Base-by-base conservation (phyloP, 2,888 invertebrate species). In the Thymelicus sylvestris region DNA sequence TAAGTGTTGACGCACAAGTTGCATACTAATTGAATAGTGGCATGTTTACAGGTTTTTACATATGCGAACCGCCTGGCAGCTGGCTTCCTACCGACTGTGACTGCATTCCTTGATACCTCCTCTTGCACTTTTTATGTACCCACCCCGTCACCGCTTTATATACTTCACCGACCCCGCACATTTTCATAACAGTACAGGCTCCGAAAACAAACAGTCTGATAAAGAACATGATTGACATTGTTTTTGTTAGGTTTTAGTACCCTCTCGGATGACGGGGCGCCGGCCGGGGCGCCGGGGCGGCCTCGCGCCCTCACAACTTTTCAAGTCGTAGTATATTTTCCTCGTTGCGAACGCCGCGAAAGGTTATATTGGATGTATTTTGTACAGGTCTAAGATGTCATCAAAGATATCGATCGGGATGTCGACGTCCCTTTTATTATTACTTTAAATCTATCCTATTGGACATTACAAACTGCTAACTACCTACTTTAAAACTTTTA, bases 11-110 rank as follows among this genome's bases (percentile, higher is more conserved):
- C 60, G 74, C 72, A 74, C 73, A 76, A 72, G 72, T 76, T 74
- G 75, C 72, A 74, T 75, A 63, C 59, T 48, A 47, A 19, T 8
- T 12, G 12, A 31, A 55, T 69, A 69, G 73, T 78, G 84, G 92
- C 92, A 92, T 92, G 92, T 87, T 89, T 89, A 88, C 89, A 89
- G 90, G 89, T 90, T 86, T 90, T 89, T 90, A 91, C 91, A 89
- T 86, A 73, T 74, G 73, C 71, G 66, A 63, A 73, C 65, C n/a
- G 48, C n/a, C n/a, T n/a, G 13, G 66, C 72, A n/a, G n/a, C 72
- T 72, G 73, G 71, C 74, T 72, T 72, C 59, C n/a, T 52, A 6
- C 52, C 31, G 38, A 41, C n/a, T 31, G 63, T 67, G 24, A 55
- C 8, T 24, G 55, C 55, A 55, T 61, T 64, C 41, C 38, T 59